Percentiles rank a stretch among this genome's conserved stretches.
phyloP scores from a whole-genome alignment of 2,888 invertebrate species.

The Druceiella hillmani region DNA sequence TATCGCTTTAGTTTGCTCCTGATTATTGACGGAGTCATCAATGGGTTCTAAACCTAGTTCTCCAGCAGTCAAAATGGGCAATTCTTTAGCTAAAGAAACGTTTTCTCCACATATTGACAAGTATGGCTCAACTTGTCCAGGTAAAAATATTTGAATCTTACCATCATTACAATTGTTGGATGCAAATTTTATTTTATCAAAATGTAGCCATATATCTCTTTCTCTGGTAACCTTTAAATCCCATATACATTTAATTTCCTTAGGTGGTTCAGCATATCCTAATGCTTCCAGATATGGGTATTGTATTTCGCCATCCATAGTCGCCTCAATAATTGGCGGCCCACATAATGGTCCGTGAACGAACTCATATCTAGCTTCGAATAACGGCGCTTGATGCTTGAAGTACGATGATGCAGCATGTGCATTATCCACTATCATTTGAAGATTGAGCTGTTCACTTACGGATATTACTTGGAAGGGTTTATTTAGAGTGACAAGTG shows the following conservation, averaged over 20 bases:
- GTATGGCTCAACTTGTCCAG: constrained; percentile 67
- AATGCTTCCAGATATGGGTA: constrained; percentile 82
- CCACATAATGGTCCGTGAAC: constrained; percentile 87
- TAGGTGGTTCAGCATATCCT: constrained; percentile 61
- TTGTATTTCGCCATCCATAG: constrained; percentile 80
- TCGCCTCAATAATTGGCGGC: constrained; percentile 72
- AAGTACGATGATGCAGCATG: constrained; percentile 85
- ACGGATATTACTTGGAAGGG: constrained; percentile 68
- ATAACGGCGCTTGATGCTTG: constrained; percentile 77
- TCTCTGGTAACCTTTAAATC: constrained; percentile 77
- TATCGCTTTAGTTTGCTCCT: constrained; percentile 56
- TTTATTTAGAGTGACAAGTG: constrained; percentile 51
- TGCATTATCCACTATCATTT: constrained; percentile 76
- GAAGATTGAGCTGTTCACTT: constrained; percentile 75
- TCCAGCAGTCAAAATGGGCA: constrained; percentile 74
- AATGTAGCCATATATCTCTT: constrained; percentile 80
- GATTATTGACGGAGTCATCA: constrained; percentile 46
- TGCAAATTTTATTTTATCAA: constrained; percentile 81
- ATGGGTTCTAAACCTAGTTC: constrained; percentile 63
- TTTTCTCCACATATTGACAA: constrained; percentile 83
- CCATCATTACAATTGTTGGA: constrained; percentile 84
- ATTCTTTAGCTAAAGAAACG: constrained; percentile 71
- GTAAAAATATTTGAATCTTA: constrained; percentile 75
- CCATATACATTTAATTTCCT: constrained; percentile 72
- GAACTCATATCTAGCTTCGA: constrained; percentile 84